Evolutionary conservation across 2,797 vertebrate genomes (phyloP), one percentile per base, ranked within the genome.

Genomic region (Hypotaenidia okinawae): DNA sequence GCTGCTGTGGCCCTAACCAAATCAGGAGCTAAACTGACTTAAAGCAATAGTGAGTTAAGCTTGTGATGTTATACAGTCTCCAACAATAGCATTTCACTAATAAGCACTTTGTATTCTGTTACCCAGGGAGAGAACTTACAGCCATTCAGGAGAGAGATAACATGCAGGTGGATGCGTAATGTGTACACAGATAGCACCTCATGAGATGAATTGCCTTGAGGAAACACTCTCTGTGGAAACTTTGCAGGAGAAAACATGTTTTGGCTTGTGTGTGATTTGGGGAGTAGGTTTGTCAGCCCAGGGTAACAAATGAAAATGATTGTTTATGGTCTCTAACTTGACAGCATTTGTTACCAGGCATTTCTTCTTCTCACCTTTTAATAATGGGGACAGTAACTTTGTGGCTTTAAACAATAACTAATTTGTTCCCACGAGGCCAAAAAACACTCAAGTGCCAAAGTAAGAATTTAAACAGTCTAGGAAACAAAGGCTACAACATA

Each of bases 191-290:
- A 35, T 43, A 74, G 58, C 69, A 75, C 32, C 62, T 35, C 57
- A 1, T 68, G 67, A 63, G 18, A 88, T 93, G 66, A 84, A 87
- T 5, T 62, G 79, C 91, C 70, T 79, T 75, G 64, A 89, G 81
- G 82, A 94, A 97, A 95, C 3, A 2, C 63, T 54, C 72, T 95
- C 89, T 62, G 25, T 64, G 69, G 91, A 96, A 96, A 95, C 72
- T 70, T 64, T 64, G 81, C 63, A 77, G 17, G 11, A 82, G 18
- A 82, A 92, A 94, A 94, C 28, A 22, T 35, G 59, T 78, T 94
- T 68, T 84, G 78, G 89, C 63, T 94, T 89, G 73, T 91, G 22
- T 45, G 37, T 15, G 35, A 78, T 51, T 1, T 89, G 67, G 51
- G 89, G 81, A 97, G 90, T 32, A 73, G 57, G 22, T 94, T 95